phyloP scores from a whole-genome alignment of 2,888 invertebrate genomes.

The Acleris cristana region DNA sequence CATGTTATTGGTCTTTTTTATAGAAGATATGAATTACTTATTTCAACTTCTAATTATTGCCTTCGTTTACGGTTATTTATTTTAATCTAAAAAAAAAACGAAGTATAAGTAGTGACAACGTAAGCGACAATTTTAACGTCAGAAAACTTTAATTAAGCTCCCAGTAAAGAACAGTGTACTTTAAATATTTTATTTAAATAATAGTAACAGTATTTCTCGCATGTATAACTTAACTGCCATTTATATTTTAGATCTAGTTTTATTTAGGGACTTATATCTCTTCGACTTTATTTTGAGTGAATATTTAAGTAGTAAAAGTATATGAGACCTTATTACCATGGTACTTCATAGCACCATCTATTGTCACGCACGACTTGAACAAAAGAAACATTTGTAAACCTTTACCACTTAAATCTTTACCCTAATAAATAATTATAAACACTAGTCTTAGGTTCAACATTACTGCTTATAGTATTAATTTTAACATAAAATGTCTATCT shows the following conservation, averaged over 20 bases:
- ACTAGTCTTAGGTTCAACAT: constrained; percentile 59
- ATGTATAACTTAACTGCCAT: constrained; percentile 51
- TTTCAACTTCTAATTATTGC: neutral
- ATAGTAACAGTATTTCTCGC: constrained; percentile 46
- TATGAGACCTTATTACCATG: neutral
- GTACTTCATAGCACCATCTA: neutral
- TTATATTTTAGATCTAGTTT: constrained; percentile 23
- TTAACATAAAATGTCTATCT: constrained; percentile 45
- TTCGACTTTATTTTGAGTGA: constrained; percentile 1
- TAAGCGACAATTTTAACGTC: neutral
- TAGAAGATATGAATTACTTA: neutral
- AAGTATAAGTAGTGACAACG: neutral
- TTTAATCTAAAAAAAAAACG: neutral
- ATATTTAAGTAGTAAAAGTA: neutral
- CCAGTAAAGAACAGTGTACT: constrained; percentile 4
- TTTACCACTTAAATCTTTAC: neutral
- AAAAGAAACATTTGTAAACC: neutral
- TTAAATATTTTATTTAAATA: constrained; percentile 37
- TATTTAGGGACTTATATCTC: constrained; percentile 19
- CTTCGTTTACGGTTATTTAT: neutral
- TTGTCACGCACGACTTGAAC: neutral
- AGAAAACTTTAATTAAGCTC: neutral
- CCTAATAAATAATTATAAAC: constrained; percentile 8
- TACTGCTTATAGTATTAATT: constrained; percentile 34
- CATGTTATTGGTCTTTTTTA: neutral